Evolutionary conservation across 2,113 vertebrate species (phyloP).

Genomic region (Pollimyrus isidori): DNA sequence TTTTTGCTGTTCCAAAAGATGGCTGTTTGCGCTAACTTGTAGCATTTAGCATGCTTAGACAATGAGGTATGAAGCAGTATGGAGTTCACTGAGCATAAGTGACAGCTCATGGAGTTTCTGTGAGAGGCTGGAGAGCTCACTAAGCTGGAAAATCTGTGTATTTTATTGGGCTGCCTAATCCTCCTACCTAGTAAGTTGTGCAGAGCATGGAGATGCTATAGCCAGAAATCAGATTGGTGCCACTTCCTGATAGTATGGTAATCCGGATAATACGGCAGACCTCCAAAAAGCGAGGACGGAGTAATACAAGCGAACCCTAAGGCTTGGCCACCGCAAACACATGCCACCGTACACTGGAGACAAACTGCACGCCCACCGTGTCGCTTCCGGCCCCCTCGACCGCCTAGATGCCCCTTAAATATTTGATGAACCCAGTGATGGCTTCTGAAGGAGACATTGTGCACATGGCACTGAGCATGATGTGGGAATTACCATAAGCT

Average conservation of each 20-base stretch:
- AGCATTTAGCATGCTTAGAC: neutral
- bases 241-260: neutral
- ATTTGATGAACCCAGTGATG: constrained; percentile 59
- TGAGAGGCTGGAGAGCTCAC: neutral
- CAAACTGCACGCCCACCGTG: constrained; percentile 31
- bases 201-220: neutral
- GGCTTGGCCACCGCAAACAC: neutral
- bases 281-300: neutral
- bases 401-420: constrained; percentile 48
- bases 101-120: neutral
- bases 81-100: neutral
- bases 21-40: neutral
- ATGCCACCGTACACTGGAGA: constrained; percentile 35
- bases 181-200: neutral
- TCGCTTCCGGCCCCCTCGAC: constrained; percentile 39
- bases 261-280: neutral
- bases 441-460: constrained; percentile 45
- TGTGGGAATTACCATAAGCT: constrained; percentile 45
- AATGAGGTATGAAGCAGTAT: neutral
- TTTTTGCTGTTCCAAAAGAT: neutral
- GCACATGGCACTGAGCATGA: constrained; percentile 40
- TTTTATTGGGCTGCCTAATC: neutral
- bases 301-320: neutral
- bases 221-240: neutral
- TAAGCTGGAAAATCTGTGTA: neutral